These are phyloP conservation scores for Delphinapterus leucas DNA, from an alignment of 2,113 vertebrate species.

Conservation along the genomic window DNA sequence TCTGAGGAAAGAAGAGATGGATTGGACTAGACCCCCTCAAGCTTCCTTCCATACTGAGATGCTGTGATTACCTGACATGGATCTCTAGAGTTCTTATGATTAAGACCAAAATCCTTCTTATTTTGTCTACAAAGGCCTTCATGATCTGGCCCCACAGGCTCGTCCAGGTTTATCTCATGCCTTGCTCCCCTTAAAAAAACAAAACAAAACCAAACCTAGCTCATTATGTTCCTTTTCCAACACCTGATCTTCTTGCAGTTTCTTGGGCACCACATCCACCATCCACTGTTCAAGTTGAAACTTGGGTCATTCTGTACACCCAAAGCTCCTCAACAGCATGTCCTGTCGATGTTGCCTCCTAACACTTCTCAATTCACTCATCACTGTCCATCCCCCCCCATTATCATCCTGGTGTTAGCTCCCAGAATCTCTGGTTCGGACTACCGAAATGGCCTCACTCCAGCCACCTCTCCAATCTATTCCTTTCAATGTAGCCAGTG, in stretches of 20 bases:
- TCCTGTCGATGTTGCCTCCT: not conserved
- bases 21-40: too few relatives aligned
- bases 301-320: not conserved
- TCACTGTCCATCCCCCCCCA: not conserved
- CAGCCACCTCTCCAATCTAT: not conserved
- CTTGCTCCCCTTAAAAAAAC: not conserved
- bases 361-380: not conserved
- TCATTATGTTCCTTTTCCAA: not conserved
- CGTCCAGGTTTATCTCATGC: not conserved
- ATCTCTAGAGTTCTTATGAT: not conserved
- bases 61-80: too few relatives aligned
- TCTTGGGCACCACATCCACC: not conserved
- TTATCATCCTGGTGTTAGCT: not conserved
- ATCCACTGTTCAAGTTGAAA: not conserved
- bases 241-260: not conserved
- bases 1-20: too few relatives aligned
- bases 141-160: not conserved
- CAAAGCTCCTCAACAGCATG: not conserved
- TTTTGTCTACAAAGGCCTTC: not conserved
- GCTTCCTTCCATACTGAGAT: too few relatives aligned
- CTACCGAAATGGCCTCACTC: not conserved
- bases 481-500: not conserved
- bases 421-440: not conserved
- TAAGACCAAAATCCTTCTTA: not conserved
- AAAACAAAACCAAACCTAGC: not conserved